These are phyloP conservation scores for Phrynosoma platyrhinos DNA, from an alignment of 2,113 vertebrate genomes.

Conservation along the genomic window DNA sequence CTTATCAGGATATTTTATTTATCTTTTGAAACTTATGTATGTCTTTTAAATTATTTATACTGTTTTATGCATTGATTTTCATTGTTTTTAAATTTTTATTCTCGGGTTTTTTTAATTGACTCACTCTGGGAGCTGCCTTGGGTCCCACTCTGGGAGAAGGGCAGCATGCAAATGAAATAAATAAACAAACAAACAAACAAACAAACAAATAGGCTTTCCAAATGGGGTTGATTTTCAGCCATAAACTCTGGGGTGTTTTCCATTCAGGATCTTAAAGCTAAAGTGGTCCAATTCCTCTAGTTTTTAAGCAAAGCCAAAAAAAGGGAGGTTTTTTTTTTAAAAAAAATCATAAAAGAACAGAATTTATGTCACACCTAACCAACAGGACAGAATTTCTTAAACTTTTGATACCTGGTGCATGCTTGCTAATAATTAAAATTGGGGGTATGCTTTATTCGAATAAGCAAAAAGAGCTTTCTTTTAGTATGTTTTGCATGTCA, in stretches of 20 bases:
- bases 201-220: not conserved
- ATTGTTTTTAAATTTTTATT: too few relatives aligned
- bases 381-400: not conserved
- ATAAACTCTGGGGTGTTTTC: not conserved
- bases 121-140: too few relatives aligned
- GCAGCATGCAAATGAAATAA: too few relatives aligned
- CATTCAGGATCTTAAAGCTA: not conserved
- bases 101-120: too few relatives aligned
- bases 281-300: not conserved
- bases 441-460: not conserved
- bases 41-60: too few relatives aligned
- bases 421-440: not conserved
- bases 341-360: not conserved
- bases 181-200: too few relatives aligned
- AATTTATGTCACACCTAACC: not conserved
- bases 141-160: too few relatives aligned
- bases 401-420: too few relatives aligned
- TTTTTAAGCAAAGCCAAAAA: not conserved
- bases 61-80: too few relatives aligned
- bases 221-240: slow-evolving; percentile 4
- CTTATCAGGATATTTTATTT: too few relatives aligned
- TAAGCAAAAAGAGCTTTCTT: not conserved
- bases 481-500: not conserved
- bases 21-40: too few relatives aligned
- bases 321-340: too few relatives aligned